Evolutionary conservation across 2,113 vertebrate species (phyloP).

Genomic region (Microtus richardsoni): DNA sequence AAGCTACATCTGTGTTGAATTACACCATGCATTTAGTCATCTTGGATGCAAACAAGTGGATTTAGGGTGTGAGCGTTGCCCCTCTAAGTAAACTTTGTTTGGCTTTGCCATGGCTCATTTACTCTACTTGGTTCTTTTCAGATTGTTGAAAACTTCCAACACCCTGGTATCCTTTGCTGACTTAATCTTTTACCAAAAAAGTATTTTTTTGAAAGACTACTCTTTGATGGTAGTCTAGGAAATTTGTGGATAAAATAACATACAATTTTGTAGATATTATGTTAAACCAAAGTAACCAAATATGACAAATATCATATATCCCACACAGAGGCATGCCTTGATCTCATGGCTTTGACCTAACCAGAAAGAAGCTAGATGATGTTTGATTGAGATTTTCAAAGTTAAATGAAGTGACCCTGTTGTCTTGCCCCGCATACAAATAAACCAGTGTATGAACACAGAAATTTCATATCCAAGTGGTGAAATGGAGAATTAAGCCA

Average conservation of each 20-base stretch:
- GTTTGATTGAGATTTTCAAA: neutral
- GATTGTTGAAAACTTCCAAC: neutral
- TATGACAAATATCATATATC: neutral
- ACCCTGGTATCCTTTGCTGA: neutral
- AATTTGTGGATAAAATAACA: neutral
- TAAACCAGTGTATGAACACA: neutral
- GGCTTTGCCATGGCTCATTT: neutral
- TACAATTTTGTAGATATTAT: neutral
- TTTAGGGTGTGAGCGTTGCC: neutral
- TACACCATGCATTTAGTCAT: neutral
- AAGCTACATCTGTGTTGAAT: neutral
- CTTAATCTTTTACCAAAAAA: neutral
- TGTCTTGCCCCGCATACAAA: neutral
- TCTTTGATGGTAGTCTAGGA: neutral
- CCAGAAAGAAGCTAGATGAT: neutral
- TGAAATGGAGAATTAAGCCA: neutral
- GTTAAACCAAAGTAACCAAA: constrained; percentile 1
- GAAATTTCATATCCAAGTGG: neutral
- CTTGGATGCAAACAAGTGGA: neutral
- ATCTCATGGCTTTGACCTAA: neutral
- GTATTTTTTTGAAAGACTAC: neutral
- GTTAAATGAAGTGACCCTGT: neutral
- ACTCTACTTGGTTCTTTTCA: neutral
- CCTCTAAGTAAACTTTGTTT: neutral
- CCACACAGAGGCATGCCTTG: neutral